A percentile compares a stretch with the other conserved stretches of the same genome.
Conservation (phyloP, 2,113 vertebrate genomes). For the Urocynchramus pylzowi region DNA sequence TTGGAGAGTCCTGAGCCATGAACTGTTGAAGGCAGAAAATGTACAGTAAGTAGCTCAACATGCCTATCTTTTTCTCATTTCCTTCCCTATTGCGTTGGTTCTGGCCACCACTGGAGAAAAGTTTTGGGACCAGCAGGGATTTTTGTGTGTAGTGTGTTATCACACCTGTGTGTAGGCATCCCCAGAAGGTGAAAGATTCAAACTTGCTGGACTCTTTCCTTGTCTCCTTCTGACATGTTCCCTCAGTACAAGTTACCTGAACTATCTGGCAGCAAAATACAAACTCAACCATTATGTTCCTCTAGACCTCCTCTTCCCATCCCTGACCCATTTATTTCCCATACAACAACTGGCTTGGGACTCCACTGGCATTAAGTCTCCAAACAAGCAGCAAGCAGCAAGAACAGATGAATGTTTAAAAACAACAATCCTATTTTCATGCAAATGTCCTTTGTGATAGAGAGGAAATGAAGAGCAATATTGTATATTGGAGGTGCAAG, state of each 20-base stretch:
- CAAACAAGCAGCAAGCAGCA: neutral
- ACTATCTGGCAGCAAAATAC: neutral
- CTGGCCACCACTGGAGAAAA: neutral
- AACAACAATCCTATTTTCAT: neutral
- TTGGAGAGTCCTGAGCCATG: neutral
- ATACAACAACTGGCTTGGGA: neutral
- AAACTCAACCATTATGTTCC: fast-evolving
- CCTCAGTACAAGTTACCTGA: neutral
- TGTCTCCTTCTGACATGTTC: neutral
- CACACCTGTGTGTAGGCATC: neutral
- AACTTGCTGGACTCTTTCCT: neutral
- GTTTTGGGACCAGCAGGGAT: neutral
- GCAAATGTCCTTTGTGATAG: neutral
- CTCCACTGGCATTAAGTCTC: neutral
- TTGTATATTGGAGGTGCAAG: neutral
- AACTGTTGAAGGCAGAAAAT: neutral
- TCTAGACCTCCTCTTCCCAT: neutral
- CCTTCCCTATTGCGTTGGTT: neutral
- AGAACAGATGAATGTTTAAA: neutral
- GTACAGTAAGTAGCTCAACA: neutral
- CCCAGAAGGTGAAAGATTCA: neutral
- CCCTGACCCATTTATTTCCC: neutral
- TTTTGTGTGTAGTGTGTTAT: neutral
- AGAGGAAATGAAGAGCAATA: neutral
- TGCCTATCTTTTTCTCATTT: neutral